phyloP scores from a whole-genome alignment of 2,888 invertebrate species.

The Mythimna ferrago region DNA sequence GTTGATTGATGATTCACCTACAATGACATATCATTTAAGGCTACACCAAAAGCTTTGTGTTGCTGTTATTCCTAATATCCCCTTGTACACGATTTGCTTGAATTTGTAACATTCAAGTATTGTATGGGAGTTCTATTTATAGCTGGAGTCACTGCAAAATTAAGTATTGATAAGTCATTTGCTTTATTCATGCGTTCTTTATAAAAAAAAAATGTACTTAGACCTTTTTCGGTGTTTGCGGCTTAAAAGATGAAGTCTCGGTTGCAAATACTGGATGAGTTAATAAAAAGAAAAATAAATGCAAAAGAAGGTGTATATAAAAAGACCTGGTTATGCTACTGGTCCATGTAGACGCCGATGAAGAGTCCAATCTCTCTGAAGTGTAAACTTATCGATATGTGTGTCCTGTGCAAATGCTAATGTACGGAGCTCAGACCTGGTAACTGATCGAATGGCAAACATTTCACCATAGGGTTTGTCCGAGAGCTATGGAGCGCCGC shows the following conservation, averaged over 20 bases:
- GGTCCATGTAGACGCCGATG: no score
- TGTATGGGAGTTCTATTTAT: constrained; percentile 27
- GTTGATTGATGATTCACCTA: constrained; percentile 47
- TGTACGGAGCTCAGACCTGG: no score
- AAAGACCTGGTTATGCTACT: no score
- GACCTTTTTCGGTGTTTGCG: background rate
- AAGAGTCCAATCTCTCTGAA: no score
- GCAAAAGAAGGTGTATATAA: no score
- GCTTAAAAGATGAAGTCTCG: background rate
- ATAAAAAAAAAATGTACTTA: background rate
- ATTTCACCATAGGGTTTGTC: no score
- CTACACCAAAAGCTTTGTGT: constrained; percentile 7
- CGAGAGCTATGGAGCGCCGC: no score
- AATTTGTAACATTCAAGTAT: constrained; percentile 21
- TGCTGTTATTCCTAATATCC: constrained; percentile 14
- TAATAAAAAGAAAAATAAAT: no score
- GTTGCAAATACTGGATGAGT: background rate
- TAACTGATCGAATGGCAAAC: no score
- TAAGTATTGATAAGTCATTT: constrained; percentile 21
- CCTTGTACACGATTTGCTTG: constrained; percentile 12
- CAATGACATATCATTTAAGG: constrained; percentile 44
- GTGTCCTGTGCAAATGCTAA: no score
- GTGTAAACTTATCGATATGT: no score
- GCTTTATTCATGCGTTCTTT: constrained; percentile 4
- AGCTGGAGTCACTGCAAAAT: background rate